Percentiles rank a stretch among this genome's conserved stretches.
Evolutionary conservation across 92 coral and sea anemone species (phyloP).

Genomic region (Heteractis magnifica): DNA sequence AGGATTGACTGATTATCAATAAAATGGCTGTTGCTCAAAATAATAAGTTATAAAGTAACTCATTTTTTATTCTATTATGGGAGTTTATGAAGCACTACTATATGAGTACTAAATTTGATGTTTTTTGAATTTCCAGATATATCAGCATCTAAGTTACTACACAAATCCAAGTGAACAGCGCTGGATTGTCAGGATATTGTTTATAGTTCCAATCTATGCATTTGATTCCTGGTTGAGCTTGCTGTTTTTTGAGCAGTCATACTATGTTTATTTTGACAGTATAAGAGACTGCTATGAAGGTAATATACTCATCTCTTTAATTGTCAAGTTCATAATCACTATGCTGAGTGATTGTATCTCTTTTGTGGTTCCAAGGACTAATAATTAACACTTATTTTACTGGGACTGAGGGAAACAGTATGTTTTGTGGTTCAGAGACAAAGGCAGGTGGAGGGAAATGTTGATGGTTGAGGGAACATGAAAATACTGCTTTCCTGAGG

Average conservation of each 20-base stretch:
- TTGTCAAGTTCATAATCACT: no score
- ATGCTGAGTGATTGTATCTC: no score
- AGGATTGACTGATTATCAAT: no score
- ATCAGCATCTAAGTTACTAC: conserved; percentile 89
- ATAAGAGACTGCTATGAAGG: conserved; percentile 96
- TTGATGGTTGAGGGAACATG: no score
- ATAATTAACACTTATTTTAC: no score
- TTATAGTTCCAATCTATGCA: conserved; percentile 94
- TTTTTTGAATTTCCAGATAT: conserved; percentile 57
- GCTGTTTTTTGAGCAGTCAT: conserved; percentile 94
- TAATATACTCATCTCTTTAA: not conserved
- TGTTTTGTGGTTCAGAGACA: no score
- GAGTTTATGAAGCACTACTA: not conserved
- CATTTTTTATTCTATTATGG: no score
- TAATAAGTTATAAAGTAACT: not conserved
- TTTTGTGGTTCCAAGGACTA: no score
- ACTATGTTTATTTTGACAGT: conserved; percentile 93
- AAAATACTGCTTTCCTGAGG: no score
- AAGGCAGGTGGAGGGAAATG: no score
- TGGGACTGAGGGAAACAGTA: no score
- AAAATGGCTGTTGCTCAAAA: no score
- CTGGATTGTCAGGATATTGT: conserved; percentile 95
- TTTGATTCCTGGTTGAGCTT: conserved; percentile 98
- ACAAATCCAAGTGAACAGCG: conserved; percentile 96
- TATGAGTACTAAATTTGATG: not conserved